These are phyloP conservation scores for Stenoptilia bipunctidactyla DNA, from an alignment of 2,888 invertebrate genomes.

Conservation along the genomic window DNA sequence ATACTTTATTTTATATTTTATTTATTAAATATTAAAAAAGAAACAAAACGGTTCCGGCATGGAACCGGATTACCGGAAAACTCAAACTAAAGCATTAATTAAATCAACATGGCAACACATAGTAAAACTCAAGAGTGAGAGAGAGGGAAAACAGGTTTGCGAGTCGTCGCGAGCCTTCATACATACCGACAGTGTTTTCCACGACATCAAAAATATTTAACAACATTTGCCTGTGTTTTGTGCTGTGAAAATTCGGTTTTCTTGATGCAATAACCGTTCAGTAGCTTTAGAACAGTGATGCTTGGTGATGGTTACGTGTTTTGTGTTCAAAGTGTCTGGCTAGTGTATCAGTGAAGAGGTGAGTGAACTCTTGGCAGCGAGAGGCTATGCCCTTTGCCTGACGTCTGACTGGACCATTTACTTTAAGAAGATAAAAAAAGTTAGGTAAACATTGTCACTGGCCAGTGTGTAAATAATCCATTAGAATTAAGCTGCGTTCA, in stretches of 20 bases:
- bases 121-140: slow-evolving; percentile 36
- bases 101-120: slow-evolving; percentile 30
- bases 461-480: background rate
- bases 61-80: no score
- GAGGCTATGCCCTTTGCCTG: slow-evolving; percentile 5
- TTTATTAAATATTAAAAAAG: no score
- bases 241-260: slow-evolving; percentile 29
- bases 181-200: slow-evolving; percentile 36
- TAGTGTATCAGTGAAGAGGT: slow-evolving; percentile 15
- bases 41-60: no score
- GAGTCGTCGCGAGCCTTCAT: slow-evolving; percentile 33
- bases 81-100: slow-evolving; percentile 7
- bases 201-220: slow-evolving; percentile 41
- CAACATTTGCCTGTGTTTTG: slow-evolving; percentile 43
- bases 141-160: slow-evolving; percentile 50
- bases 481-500: background rate
- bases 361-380: slow-evolving; percentile 12
- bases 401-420: background rate
- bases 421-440: slow-evolving; percentile 1
- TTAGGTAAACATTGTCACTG: background rate
- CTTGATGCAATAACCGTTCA: slow-evolving; percentile 24
- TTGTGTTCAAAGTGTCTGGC: slow-evolving; percentile 6
- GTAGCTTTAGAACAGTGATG: background rate
- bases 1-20: no score
- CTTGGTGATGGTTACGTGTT: slow-evolving; percentile 6